A percentile compares a stretch with the other conserved stretches of the same genome.
Evolutionary conservation across 2,888 invertebrate genomes (phyloP).

Genomic region (Diplolepis rosae): DNA sequence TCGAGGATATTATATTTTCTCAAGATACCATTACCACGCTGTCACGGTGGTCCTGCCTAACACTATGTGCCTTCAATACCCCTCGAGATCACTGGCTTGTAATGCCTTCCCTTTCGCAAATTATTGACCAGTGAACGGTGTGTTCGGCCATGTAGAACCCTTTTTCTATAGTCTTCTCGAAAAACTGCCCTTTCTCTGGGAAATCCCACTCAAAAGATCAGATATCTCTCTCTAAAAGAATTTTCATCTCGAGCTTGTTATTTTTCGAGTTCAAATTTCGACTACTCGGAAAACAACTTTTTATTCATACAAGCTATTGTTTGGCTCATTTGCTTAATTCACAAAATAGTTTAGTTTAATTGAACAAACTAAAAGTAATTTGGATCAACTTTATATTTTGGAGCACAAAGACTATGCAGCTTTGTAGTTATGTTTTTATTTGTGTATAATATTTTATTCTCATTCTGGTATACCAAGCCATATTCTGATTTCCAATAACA

Average conservation of each 20-base stretch:
- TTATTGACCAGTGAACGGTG: slow-evolving; percentile 68
- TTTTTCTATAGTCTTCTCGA: background rate
- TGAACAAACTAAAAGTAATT: too few relatives aligned
- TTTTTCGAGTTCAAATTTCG: too few relatives aligned
- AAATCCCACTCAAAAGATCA: background rate
- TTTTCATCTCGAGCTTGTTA: too few relatives aligned
- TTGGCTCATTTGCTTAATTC: too few relatives aligned
- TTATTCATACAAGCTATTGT: too few relatives aligned
- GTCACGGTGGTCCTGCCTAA: slow-evolving; percentile 71
- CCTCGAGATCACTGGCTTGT: slow-evolving; percentile 69
- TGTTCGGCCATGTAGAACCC: slow-evolving; percentile 56
- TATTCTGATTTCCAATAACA: background rate
- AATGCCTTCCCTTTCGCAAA: slow-evolving; percentile 72
- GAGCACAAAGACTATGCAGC: too few relatives aligned
- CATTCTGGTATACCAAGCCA: background rate
- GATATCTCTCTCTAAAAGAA: background rate
- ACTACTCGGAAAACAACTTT: too few relatives aligned
- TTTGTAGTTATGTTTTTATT: too few relatives aligned
- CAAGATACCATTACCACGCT: slow-evolving; percentile 70
- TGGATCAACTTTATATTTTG: too few relatives aligned
- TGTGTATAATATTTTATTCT: too few relatives aligned
- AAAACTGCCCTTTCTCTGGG: background rate
- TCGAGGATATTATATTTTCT: slow-evolving; percentile 58
- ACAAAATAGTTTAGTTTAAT: too few relatives aligned
- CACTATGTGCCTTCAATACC: slow-evolving; percentile 59